A percentile compares a stretch with the other conserved stretches of the same genome.
Evolutionary conservation across 2,113 vertebrate species (phyloP).

Genomic region (Gambusia affinis): DNA sequence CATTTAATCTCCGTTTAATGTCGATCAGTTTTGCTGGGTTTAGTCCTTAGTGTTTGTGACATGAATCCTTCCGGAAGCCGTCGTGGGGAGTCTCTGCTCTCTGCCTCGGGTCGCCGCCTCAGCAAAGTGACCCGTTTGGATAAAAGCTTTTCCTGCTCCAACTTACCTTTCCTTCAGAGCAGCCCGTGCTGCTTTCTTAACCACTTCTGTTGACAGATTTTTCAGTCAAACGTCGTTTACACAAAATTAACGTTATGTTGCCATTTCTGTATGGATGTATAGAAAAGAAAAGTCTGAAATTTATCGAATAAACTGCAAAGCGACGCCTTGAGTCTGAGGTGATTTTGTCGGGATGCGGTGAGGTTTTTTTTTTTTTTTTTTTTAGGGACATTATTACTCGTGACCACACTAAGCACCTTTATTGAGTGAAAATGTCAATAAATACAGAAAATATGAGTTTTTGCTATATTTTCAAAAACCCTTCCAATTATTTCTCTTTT

Average conservation of each 20-base stretch:
- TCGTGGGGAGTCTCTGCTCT: constrained; percentile 57
- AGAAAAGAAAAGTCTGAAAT: constrained; percentile 57
- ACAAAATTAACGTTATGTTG: constrained; percentile 67
- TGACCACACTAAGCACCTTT: no score
- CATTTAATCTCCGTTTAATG: constrained; percentile 21
- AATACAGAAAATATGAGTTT: no score
- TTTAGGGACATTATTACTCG: neutral
- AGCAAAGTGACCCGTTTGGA: constrained; percentile 49
- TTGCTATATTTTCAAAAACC: no score
- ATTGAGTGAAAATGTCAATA: no score
- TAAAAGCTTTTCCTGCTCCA: constrained; percentile 50
- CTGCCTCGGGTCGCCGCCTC: constrained; percentile 43
- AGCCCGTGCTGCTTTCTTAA: constrained; percentile 60
- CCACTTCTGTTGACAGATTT: constrained; percentile 55
- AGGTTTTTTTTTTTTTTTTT: neutral
- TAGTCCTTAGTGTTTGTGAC: constrained; percentile 49
- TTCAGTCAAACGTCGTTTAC: constrained; percentile 74
- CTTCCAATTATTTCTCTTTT: no score
- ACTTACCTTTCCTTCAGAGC: constrained; percentile 60
- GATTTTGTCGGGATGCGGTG: constrained; percentile 18
- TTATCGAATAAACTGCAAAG: constrained; percentile 81
- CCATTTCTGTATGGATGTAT: constrained; percentile 74
- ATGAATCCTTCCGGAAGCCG: constrained; percentile 34
- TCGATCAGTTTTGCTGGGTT: constrained; percentile 30
- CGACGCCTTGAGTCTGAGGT: constrained; percentile 58